These are phyloP conservation scores for Phylloscopus trochiloides DNA, from an alignment of 2,113 vertebrate genomes.

Conservation along the genomic window DNA sequence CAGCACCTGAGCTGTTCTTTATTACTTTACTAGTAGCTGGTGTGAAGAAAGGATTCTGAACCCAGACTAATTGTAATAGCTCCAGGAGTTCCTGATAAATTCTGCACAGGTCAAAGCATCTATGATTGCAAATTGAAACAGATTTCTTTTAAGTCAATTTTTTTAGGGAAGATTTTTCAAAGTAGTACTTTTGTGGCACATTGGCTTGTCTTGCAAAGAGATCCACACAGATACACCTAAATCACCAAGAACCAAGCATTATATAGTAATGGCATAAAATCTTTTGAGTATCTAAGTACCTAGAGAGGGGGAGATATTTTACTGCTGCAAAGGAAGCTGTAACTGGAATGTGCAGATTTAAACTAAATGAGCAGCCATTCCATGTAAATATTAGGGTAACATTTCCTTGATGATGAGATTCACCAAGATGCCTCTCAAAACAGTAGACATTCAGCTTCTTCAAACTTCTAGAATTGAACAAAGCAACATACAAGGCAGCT, in stretches of 20 bases:
- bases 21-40: background rate
- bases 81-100: background rate
- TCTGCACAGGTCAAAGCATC: background rate
- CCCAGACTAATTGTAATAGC: background rate
- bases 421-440: background rate
- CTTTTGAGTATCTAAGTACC: background rate
- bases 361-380: background rate
- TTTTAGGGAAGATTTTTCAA: background rate
- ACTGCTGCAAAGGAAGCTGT: background rate
- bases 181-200: background rate
- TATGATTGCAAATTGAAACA: background rate
- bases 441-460: background rate
- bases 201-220: background rate
- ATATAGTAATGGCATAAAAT: background rate
- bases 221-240: background rate
- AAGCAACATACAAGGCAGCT: background rate
- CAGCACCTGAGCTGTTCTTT: background rate
- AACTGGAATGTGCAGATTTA: background rate
- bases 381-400: background rate
- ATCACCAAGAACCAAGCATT: background rate
- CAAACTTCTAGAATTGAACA: background rate
- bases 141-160: rapidly evolving
- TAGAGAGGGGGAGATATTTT: background rate
- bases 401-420: background rate
- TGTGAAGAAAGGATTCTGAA: background rate